Evolutionary conservation across 1,140 invertebrate species (phyloP).

Genomic region (Zaprionus ornatus): DNA sequence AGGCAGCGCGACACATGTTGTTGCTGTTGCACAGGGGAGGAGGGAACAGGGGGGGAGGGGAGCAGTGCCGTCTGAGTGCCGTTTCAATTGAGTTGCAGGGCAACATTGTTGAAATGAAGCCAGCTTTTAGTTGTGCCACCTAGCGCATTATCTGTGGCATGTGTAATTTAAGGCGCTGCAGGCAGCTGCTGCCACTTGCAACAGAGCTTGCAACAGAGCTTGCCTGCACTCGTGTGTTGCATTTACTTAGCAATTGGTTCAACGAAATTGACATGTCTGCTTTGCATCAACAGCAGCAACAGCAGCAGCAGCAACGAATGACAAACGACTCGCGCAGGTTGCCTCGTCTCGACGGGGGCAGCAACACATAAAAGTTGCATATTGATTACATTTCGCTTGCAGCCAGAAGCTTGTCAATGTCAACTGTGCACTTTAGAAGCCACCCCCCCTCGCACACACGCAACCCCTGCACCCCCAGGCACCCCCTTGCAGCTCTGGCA

Average conservation of each 20-base stretch:
- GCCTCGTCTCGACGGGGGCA: not conserved
- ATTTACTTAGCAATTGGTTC: slow-evolving; percentile 57
- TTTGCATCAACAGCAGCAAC: slow-evolving; percentile 34
- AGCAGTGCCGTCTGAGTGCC: not conserved
- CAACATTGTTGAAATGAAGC: slow-evolving; percentile 47
- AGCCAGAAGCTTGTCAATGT: slow-evolving; percentile 66
- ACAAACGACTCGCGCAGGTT: slow-evolving; percentile 4
- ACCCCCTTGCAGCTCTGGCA: too few species aligned
- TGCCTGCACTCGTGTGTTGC: not conserved
- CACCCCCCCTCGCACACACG: not conserved
- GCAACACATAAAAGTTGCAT: slow-evolving; percentile 59
- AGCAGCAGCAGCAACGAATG: not conserved
- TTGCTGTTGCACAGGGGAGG: not conserved
- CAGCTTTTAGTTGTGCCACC: slow-evolving; percentile 27
- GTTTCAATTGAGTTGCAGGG: slow-evolving; percentile 50
- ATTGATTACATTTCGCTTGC: slow-evolving; percentile 75
- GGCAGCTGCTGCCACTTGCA: slow-evolving; percentile 13
- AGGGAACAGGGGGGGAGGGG: not conserved
- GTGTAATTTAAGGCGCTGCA: slow-evolving; percentile 20
- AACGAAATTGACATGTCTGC: slow-evolving; percentile 61
- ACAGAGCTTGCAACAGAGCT: slow-evolving; percentile 2
- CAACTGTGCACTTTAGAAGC: slow-evolving; percentile 36
- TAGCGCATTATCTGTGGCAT: slow-evolving; percentile 42
- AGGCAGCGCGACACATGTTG: slow-evolving; percentile 36
- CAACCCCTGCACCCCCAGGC: not conserved